phyloP scores from a whole-genome alignment of 1,140 invertebrate species.

The Penaeus chinensis region DNA sequence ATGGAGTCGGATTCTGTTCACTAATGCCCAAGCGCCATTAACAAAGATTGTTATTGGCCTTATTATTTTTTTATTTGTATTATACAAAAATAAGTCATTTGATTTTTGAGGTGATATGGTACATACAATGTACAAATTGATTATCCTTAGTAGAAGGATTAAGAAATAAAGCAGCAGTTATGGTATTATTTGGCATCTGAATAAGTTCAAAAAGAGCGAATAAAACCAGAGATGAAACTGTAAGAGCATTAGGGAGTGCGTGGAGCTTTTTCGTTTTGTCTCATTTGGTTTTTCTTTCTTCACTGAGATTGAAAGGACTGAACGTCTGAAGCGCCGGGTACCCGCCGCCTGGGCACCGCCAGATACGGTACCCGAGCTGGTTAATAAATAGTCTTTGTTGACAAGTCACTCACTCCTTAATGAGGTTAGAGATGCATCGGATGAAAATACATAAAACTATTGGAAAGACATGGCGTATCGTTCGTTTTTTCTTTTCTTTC shows the following conservation, averaged over 20 bases:
- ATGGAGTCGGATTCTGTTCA: not conserved
- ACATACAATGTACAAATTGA: conserved; percentile 62
- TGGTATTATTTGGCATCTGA: conserved; percentile 55
- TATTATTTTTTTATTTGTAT: conserved; percentile 39
- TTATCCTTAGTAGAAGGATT: conserved; percentile 56
- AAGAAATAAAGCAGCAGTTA: conserved; percentile 33
- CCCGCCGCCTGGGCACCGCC: too few relatives aligned
- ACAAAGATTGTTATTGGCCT: not conserved
- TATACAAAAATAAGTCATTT: conserved; percentile 61
- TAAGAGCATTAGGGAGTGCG: not conserved
- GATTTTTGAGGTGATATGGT: conserved; percentile 61
- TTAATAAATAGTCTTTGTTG: too few relatives aligned
- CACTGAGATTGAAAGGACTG: too few relatives aligned
- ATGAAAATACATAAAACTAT: conserved; percentile 15
- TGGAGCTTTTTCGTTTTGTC: not conserved
- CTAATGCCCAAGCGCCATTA: conserved; percentile 13
- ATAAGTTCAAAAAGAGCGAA: not conserved
- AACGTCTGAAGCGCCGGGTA: too few relatives aligned
- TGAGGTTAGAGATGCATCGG: not conserved
- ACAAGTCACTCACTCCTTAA: too few relatives aligned
- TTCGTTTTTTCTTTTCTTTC: not conserved
- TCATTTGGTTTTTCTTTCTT: too few relatives aligned
- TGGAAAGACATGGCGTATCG: conserved; percentile 37
- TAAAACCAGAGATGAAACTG: not conserved
- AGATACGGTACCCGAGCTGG: too few relatives aligned